A percentile compares a stretch with the other conserved stretches of the same genome.
These are phyloP conservation scores for Sesia bembeciformis DNA, from an alignment of 2,888 invertebrate genomes.

Conservation along the genomic window DNA sequence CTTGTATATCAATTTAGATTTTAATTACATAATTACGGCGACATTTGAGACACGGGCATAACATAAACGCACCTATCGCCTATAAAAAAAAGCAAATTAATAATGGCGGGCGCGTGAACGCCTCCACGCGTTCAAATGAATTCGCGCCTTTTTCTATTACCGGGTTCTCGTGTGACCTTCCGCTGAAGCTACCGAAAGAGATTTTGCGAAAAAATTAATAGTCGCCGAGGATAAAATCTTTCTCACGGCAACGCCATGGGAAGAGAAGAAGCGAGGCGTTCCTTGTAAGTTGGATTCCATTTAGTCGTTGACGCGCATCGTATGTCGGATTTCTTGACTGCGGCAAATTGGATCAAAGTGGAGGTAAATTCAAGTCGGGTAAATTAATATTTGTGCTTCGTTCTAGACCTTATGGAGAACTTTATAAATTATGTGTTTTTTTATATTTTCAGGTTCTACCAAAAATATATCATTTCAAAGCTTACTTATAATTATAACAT, in stretches of 20 bases:
- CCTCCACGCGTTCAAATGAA: constrained; percentile 6
- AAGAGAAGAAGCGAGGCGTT: constrained; percentile 31
- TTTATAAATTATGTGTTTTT: too few relatives aligned
- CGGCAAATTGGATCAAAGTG: background rate
- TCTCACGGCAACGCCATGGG: constrained; percentile 62
- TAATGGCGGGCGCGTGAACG: background rate
- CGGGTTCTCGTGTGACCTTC: constrained; percentile 62
- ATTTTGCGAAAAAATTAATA: constrained; percentile 63
- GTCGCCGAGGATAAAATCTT: constrained; percentile 56
- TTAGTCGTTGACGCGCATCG: background rate
- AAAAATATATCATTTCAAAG: too few relatives aligned
- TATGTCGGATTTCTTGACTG: background rate
- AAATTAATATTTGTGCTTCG: too few relatives aligned
- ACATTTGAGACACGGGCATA: too few relatives aligned
- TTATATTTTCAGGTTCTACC: too few relatives aligned
- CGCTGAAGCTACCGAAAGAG: constrained; percentile 40
- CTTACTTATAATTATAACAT: too few relatives aligned
- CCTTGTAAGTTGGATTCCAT: constrained; percentile 10
- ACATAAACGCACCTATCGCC: too few relatives aligned
- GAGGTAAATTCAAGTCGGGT: too few relatives aligned
- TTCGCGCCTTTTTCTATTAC: constrained; percentile 24
- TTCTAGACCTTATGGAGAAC: too few relatives aligned
- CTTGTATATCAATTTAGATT: background rate
- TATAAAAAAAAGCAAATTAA: background rate
- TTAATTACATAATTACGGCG: too few relatives aligned